phyloP scores from a whole-genome alignment of 2,113 vertebrate species.

The Salminus brasiliensis region DNA sequence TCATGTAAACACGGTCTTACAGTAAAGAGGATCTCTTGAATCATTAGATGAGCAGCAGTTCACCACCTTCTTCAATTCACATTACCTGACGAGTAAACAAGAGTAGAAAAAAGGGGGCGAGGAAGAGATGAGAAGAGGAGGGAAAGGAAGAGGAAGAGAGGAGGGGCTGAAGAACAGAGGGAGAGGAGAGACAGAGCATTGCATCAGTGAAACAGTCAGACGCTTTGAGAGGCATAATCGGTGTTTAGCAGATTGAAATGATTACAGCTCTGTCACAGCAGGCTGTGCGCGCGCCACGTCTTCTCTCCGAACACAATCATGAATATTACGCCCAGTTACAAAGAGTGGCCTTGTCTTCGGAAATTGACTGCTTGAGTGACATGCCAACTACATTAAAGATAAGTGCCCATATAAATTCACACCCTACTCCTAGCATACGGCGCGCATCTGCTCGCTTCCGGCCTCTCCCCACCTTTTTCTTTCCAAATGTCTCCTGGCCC shows the following conservation, averaged over 20 bases:
- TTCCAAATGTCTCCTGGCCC: conserved; percentile 15
- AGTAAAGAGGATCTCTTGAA: too few species aligned
- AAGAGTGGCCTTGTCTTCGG: conserved; percentile 72
- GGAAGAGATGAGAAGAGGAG: conserved; percentile 15
- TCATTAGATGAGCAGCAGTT: too few species aligned
- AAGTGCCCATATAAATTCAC: conserved; percentile 58
- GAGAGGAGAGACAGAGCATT: conserved; percentile 31
- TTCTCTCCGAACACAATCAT: conserved; percentile 72
- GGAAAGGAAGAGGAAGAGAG: neutral
- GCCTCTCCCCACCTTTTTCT: neutral
- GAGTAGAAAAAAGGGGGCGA: conserved; percentile 1
- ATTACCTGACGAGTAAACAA: too few species aligned
- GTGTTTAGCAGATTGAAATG: conserved; percentile 79
- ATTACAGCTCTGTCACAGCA: conserved; percentile 77
- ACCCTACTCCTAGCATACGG: conserved; percentile 32
- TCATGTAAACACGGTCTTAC: too few species aligned
- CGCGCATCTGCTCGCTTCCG: conserved; percentile 10
- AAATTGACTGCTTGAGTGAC: conserved; percentile 71
- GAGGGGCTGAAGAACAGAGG: neutral
- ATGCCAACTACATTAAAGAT: conserved; percentile 72
- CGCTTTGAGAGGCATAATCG: conserved; percentile 57
- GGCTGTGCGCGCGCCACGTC: conserved; percentile 62
- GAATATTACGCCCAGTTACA: conserved; percentile 80
- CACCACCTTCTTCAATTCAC: too few species aligned
- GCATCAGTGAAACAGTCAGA: conserved; percentile 47